phyloP scores from a whole-genome alignment of 2,113 vertebrate genomes.

The Leucoraja erinaceus region DNA sequence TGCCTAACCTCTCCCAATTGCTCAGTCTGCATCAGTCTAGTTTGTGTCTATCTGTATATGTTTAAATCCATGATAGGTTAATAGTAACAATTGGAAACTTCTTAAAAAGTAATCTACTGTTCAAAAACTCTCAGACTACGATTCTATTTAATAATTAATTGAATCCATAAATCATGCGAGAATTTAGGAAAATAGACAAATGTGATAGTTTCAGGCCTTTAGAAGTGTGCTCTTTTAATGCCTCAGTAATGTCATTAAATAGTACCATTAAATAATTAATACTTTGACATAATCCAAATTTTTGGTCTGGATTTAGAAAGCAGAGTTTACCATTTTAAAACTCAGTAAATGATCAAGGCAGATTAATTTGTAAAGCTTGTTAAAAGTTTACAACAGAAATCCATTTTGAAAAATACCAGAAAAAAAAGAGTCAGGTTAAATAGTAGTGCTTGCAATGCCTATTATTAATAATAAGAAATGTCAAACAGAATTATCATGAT shows the following conservation, averaged over 20 bases:
- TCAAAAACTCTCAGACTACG: background rate
- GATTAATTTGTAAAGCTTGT: background rate
- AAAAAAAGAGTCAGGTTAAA: background rate
- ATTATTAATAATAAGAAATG: background rate
- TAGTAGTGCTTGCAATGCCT: background rate
- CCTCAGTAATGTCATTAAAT: background rate
- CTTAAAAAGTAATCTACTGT: background rate
- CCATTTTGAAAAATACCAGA: background rate
- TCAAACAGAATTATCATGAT: background rate
- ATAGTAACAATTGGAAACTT: background rate
- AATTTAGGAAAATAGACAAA: background rate
- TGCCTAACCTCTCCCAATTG: too few relatives aligned
- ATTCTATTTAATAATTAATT: background rate
- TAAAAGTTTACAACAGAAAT: background rate
- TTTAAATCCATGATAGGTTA: background rate
- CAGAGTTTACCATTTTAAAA: background rate
- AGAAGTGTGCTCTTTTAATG: background rate
- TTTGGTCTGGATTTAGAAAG: background rate
- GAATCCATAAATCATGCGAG: background rate
- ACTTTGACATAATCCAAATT: background rate
- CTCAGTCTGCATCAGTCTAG: too few relatives aligned
- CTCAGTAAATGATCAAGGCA: background rate
- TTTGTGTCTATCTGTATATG: background rate
- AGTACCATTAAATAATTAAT: background rate
- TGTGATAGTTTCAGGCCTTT: background rate